These are phyloP conservation scores for Leontocebus nigricollis DNA, from an alignment of 2,797 vertebrate genomes.

Conservation along the genomic window DNA sequence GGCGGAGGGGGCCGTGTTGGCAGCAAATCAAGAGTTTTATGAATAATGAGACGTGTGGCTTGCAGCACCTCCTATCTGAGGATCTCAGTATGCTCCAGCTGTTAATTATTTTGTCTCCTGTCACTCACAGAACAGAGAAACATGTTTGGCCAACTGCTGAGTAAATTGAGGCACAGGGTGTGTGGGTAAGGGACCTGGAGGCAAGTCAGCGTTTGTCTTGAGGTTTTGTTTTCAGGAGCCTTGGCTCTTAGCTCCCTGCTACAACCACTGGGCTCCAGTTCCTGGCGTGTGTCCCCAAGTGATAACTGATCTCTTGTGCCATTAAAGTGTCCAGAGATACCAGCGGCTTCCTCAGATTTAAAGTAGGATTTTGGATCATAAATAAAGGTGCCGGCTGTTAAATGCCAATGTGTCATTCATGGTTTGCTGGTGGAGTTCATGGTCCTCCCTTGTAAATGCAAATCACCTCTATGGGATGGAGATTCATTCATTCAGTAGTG, in stretches of 20 bases:
- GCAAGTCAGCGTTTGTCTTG: slow-evolving; percentile 5
- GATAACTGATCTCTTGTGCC: slow-evolving; percentile 50
- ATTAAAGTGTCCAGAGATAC: slow-evolving; percentile 1
- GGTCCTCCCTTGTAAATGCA: neutral
- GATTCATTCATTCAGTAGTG: neutral
- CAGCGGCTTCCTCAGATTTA: slow-evolving; percentile 27
- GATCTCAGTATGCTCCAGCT: neutral
- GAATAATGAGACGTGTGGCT: slow-evolving; percentile 25
- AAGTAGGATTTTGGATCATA: slow-evolving; percentile 56
- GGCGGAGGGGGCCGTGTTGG: slow-evolving; percentile 30
- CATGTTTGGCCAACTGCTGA: neutral
- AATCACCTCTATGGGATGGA: neutral
- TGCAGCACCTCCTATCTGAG: slow-evolving; percentile 61
- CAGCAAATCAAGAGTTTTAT: slow-evolving; percentile 57
- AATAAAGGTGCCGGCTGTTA: slow-evolving; percentile 38
- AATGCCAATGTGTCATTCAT: neutral
- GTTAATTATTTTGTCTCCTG: slow-evolving; percentile 53
- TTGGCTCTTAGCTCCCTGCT: neutral
- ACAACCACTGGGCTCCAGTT: slow-evolving; percentile 6
- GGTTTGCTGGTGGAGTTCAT: slow-evolving; percentile 35
- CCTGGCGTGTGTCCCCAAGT: slow-evolving; percentile 12
- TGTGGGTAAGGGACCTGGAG: neutral
- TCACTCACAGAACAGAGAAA: slow-evolving; percentile 7
- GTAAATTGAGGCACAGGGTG: slow-evolving; percentile 55
- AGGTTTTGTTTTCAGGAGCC: neutral